Evolutionary conservation across 2,113 vertebrate species (phyloP).

Genomic region (Lagopus muta): DNA sequence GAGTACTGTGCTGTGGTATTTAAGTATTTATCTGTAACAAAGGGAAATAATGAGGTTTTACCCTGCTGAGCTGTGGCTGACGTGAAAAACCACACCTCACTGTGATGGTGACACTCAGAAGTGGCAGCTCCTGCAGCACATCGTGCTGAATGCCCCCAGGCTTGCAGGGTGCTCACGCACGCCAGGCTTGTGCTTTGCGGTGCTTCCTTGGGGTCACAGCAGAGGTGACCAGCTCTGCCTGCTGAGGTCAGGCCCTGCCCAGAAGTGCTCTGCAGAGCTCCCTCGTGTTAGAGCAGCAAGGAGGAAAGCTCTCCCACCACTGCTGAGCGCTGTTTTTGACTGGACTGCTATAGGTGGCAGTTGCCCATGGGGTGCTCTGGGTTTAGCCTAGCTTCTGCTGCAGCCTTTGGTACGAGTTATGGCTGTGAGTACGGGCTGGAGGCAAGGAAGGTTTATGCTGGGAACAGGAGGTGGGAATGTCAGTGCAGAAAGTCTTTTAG

Average conservation of each 20-base stretch:
- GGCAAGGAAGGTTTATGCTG: not conserved
- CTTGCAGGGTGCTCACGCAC: not conserved
- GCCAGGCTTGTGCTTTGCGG: accelerated
- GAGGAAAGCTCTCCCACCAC: not conserved
- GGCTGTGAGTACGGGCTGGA: not conserved
- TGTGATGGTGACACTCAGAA: not conserved
- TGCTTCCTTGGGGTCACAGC: not conserved
- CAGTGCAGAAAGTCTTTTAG: not conserved
- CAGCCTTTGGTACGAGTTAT: not conserved
- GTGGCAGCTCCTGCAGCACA: not conserved
- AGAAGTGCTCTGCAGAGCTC: not conserved
- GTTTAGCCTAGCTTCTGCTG: not conserved
- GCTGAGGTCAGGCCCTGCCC: not conserved
- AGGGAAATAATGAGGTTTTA: not conserved
- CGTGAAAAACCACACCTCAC: not conserved
- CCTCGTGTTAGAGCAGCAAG: not conserved
- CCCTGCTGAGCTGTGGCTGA: not conserved
- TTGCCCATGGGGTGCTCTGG: not conserved
- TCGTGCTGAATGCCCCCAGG: not conserved
- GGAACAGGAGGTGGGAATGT: not conserved
- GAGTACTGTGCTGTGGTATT: not conserved
- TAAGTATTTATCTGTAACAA: not conserved
- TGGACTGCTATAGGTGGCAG: not conserved
- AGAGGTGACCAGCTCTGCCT: not conserved
- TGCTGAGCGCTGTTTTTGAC: not conserved